Conservation (phyloP, 2,888 invertebrate genomes). For the Machimus rusticus region DNA sequence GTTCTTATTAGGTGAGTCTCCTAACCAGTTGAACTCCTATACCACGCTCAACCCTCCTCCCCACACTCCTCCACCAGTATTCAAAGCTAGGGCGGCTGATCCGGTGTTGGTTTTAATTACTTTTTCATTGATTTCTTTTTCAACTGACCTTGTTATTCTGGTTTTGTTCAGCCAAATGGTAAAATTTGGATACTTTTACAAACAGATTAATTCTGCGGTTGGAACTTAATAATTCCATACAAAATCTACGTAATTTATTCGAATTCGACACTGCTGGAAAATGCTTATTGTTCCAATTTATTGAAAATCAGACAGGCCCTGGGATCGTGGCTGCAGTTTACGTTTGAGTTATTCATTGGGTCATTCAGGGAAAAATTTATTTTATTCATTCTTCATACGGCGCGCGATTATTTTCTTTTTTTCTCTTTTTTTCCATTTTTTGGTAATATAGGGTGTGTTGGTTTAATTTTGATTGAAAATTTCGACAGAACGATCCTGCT, state of each 20-base stretch:
- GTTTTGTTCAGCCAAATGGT: not conserved
- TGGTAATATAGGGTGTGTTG: not conserved
- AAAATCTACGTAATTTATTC: not conserved
- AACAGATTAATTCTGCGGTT: not conserved
- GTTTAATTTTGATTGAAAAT: not conserved
- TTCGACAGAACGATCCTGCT: not conserved
- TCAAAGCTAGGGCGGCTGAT: not conserved
- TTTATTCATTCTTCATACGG: not conserved
- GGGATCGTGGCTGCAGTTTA: not conserved
- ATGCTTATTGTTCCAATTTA: not conserved
- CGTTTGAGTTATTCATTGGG: not conserved
- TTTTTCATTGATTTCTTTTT: not conserved
- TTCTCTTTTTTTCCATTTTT: not conserved
- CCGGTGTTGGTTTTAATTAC: not conserved
- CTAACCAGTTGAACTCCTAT: no score
- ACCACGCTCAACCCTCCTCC: no score
- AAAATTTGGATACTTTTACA: not conserved
- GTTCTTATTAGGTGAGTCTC: no score
- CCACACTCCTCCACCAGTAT: no score
- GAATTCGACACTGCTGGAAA: not conserved
- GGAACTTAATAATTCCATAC: not conserved
- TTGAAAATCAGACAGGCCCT: not conserved
- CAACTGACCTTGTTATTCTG: not conserved
- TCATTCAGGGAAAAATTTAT: not conserved
- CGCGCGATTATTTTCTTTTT: not conserved